A percentile compares a stretch with the other conserved stretches of the same genome.
These are phyloP conservation scores for Syrphus vitripennis DNA, from an alignment of 2,888 invertebrate species.

Conservation along the genomic window DNA sequence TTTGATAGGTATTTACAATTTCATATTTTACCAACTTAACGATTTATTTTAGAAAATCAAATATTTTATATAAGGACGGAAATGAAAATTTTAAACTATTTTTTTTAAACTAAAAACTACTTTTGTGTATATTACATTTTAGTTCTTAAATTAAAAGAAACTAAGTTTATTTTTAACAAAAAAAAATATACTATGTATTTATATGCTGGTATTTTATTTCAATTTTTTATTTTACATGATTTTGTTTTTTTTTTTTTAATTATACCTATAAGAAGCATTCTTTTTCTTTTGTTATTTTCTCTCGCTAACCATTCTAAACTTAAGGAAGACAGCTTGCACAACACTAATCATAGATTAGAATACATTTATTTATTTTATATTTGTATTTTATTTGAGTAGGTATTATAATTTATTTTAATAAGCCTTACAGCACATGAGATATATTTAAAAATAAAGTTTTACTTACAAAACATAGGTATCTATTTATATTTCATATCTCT, in stretches of 20 bases:
- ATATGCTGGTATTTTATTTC: slow-evolving; percentile 14
- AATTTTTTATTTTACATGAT: slow-evolving; percentile 12
- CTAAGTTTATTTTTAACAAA: not conserved
- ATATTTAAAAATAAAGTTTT: not conserved
- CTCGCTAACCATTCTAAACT: slow-evolving; percentile 73
- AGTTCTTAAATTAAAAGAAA: no score
- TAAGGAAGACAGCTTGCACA: slow-evolving; percentile 73
- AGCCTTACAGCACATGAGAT: slow-evolving; percentile 44
- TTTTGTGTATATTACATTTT: not conserved
- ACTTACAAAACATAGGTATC: slow-evolving; percentile 24
- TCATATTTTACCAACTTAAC: no score
- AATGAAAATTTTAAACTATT: not conserved
- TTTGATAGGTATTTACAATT: no score
- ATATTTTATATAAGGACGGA: not conserved
- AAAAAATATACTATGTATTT: not conserved
- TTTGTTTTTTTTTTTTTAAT: slow-evolving; percentile 14
- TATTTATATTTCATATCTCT: not conserved
- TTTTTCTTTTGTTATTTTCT: slow-evolving; percentile 67
- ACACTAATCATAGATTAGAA: slow-evolving; percentile 73
- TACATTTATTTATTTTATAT: slow-evolving; percentile 54
- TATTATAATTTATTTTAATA: slow-evolving; percentile 66
- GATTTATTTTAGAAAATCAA: no score
- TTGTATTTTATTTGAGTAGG: slow-evolving; percentile 53
- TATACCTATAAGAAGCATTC: slow-evolving; percentile 42
- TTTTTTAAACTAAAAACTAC: not conserved